Conservation (phyloP, 2,113 vertebrate species). For the Eolophus roseicapilla region DNA sequence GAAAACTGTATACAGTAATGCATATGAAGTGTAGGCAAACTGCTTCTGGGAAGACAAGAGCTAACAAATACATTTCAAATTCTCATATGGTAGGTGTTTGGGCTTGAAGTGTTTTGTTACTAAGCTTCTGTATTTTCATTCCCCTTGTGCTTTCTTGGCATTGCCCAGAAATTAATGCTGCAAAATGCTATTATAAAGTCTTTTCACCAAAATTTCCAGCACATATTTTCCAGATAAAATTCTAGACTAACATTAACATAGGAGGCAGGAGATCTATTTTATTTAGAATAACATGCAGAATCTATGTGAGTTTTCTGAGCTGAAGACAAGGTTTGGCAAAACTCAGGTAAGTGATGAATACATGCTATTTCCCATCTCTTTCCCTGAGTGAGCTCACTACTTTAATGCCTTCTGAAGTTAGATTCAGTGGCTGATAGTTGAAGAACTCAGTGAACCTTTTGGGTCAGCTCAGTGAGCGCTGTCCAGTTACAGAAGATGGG, state of each 20-base stretch:
- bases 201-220: not conserved
- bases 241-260: not conserved
- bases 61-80: not conserved
- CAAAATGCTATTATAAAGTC: not conserved
- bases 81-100: not conserved
- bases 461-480: not conserved
- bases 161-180: not conserved
- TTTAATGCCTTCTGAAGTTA: not conserved
- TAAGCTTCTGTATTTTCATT: not conserved
- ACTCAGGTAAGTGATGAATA: not conserved
- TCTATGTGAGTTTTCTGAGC: not conserved
- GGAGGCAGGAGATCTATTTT: not conserved
- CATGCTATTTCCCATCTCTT: not conserved
- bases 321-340: not conserved
- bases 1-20: not conserved
- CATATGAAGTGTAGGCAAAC: not conserved
- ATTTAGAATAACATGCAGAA: not conserved
- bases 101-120: not conserved
- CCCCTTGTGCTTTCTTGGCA: not conserved
- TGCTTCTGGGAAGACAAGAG: not conserved
- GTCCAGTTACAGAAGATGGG: not conserved
- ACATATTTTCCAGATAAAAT: not conserved
- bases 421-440: not conserved
- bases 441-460: not conserved
- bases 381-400: not conserved